phyloP scores from a whole-genome alignment of 1,140 invertebrate genomes.

The Papilio glaucus region DNA sequence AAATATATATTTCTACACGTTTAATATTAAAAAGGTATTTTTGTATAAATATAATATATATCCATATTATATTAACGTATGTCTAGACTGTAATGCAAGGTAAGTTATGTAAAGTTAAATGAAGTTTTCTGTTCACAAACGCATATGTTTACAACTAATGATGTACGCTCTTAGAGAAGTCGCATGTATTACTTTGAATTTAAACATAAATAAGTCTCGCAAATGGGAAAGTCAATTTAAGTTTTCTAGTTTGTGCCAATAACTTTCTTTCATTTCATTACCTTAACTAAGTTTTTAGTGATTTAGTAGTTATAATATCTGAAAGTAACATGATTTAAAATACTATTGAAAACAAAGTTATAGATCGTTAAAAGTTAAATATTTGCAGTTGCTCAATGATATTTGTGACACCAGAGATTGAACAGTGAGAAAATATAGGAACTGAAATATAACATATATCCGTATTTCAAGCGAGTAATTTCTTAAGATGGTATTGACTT shows the following conservation, averaged over 20 bases:
- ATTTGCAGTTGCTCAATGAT: too few species aligned
- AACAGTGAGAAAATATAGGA: too few species aligned
- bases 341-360: too few species aligned
- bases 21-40: too few species aligned
- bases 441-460: too few species aligned
- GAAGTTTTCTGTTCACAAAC: conserved; percentile 38
- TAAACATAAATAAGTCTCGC: conserved; percentile 15
- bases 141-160: conserved; percentile 38
- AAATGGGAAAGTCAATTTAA: conserved; percentile 22
- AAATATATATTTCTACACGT: too few species aligned
- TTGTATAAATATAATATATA: too few species aligned
- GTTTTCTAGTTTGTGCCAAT: neutral
- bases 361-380: too few species aligned
- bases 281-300: conserved; percentile 2
- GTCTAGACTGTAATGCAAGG: conserved; percentile 29
- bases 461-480: too few species aligned
- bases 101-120: conserved; percentile 38
- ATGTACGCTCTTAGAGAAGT: conserved; percentile 29
- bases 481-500: too few species aligned
- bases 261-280: conserved; percentile 11
- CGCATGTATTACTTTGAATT: conserved; percentile 30
- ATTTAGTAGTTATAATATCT: neutral
- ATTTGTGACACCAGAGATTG: too few species aligned
- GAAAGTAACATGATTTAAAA: too few species aligned
- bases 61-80: conserved; percentile 18